phyloP scores from a whole-genome alignment of 2,888 invertebrate genomes.

The Nysson spinosus region DNA sequence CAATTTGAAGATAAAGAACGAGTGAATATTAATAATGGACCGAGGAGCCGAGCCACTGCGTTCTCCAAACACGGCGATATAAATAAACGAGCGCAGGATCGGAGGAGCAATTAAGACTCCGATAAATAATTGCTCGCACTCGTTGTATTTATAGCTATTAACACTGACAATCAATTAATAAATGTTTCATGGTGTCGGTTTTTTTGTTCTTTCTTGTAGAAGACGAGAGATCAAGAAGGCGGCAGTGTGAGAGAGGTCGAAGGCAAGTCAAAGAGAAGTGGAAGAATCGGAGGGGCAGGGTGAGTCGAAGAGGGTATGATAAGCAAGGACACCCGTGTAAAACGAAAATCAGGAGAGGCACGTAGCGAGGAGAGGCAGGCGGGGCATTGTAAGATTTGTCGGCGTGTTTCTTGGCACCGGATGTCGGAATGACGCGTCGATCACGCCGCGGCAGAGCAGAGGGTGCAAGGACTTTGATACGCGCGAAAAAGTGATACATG shows the following conservation, averaged over 20 bases:
- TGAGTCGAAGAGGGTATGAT: conserved; percentile 61
- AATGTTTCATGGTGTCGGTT: no score
- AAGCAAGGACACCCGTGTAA: conserved; percentile 51
- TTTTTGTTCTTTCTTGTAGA: conserved; percentile 31
- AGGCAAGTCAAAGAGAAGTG: not conserved
- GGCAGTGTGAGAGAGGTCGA: conserved; percentile 10
- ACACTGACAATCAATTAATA: no score
- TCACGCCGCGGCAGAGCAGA: conserved; percentile 50
- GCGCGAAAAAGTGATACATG: conserved; percentile 55
- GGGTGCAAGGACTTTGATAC: conserved; percentile 47
- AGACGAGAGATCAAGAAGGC: conserved; percentile 33
- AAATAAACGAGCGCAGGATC: conserved; percentile 15
- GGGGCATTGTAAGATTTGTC: conserved; percentile 29
- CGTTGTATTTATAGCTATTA: conserved; percentile 29
- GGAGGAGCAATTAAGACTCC: no score
- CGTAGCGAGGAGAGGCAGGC: conserved; percentile 18
- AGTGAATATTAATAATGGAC: conserved; percentile 2
- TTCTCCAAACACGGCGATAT: conserved; percentile 2
- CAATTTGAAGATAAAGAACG: no score
- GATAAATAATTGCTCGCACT: no score
- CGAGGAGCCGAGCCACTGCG: conserved; percentile 18
- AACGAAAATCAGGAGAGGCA: conserved; percentile 46
- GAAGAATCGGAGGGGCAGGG: not conserved
- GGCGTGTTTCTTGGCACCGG: conserved; percentile 29
- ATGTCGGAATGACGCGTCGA: conserved; percentile 66